Conservation (phyloP, 1,140 invertebrate species). For the Anadara kagoshimensis region DNA sequence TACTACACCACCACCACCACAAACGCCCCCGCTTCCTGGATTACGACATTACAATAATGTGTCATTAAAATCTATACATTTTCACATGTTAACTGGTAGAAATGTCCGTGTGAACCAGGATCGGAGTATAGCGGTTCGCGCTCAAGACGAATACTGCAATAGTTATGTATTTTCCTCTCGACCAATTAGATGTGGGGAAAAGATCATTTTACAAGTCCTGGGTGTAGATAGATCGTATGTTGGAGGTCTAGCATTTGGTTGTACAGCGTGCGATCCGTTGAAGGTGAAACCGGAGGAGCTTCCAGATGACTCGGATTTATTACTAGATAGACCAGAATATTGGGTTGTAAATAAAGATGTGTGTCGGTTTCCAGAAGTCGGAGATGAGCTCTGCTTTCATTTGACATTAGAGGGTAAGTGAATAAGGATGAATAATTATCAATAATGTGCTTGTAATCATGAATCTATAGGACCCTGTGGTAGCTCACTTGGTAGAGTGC, state of each 20-base stretch:
- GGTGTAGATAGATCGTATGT: conserved; percentile 89
- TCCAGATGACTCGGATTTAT: conserved; percentile 93
- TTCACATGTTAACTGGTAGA: conserved; percentile 83
- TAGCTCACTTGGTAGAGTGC: no score
- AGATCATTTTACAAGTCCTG: conserved; percentile 88
- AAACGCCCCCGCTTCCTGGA: conserved; percentile 12
- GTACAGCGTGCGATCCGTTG: conserved; percentile 94
- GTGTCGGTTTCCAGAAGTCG: conserved; percentile 85
- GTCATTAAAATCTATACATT: conserved; percentile 60
- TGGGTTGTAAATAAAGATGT: conserved; percentile 98
- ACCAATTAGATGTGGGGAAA: conserved; percentile 89
- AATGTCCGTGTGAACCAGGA: conserved; percentile 85
- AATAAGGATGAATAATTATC: no score
- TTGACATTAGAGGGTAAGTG: conserved; percentile 82
- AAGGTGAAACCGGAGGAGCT: conserved; percentile 82
- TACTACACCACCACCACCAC: conserved; percentile 16
- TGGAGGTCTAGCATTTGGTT: conserved; percentile 90
- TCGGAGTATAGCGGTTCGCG: conserved; percentile 85
- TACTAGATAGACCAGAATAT: conserved; percentile 96
- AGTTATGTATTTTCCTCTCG: conserved; percentile 94
- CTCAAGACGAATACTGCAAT: conserved; percentile 91
- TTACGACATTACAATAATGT: conserved; percentile 57
- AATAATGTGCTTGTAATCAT: no score
- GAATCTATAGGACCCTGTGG: no score
- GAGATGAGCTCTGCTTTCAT: conserved; percentile 93